Evolutionary conservation across 2,888 invertebrate species (phyloP), one percentile per base, ranked within the genome.

Genomic region (Drosophila nigritarsus): DNA sequence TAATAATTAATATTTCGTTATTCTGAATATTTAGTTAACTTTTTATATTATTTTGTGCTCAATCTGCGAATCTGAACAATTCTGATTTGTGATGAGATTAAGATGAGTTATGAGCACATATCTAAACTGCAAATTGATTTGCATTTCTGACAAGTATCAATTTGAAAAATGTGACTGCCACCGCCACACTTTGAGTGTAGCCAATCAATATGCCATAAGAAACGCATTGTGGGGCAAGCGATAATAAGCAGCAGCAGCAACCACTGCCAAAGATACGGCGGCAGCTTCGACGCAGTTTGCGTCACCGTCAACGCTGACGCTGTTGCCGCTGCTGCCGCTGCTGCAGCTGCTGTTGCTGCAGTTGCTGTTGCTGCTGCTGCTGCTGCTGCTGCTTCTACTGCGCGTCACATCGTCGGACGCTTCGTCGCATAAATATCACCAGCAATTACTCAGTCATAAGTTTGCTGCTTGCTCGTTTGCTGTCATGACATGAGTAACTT

Each of bases 401-500:
- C 68, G 56, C 68, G 71, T 73, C 75, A 78, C 73, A 85, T 83
- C 80, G 81, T 85, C 69, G 86, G 90, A 91, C 91, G 91, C 92
- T 91, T 91, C 92, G 91, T 91, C 92, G 92, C 91, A 91, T 91
- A 91, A 91, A 91, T 91, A 92, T 91, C 91, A 83, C 80, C 92
- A 90, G 92, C 91, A 91, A 91, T 91, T 91, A 91, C 91, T 91
- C 91, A 92, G 91, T 91, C 91, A 91, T 92, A 92, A 91, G 91
- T 89, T 88, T 90, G 91, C 90, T 86, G 91, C 87, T 79, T 80
- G 84, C 89, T 76, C 83, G 89, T 90, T 88, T 82, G 87, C 87
- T 85, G 85, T 88, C 89, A 87, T 80, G 89, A 87, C 89, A 89
- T 87, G 87, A 89, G 87, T 87, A 89, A 87, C 81, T 87, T 69